Evolutionary conservation across 2,888 invertebrate genomes (phyloP).

Genomic region (Napeogenes inachia): DNA sequence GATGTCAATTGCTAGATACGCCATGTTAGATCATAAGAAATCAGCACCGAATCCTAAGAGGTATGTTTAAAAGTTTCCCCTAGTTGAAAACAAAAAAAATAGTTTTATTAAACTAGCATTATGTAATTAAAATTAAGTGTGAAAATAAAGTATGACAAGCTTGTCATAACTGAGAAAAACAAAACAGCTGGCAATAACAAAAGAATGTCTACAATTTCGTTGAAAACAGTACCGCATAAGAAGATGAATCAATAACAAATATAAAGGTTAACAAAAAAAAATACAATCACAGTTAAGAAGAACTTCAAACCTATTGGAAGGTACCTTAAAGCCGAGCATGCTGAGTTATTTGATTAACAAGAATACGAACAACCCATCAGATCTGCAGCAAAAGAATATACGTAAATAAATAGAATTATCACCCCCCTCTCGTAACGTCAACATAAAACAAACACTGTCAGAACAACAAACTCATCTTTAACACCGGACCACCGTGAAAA

Average conservation of each 20-base stretch:
- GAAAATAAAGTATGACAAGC: conserved; percentile 30
- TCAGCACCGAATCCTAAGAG: conserved; percentile 94
- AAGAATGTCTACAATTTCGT: conserved; percentile 23
- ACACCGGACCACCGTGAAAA: no score
- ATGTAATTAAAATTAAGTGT: background rate
- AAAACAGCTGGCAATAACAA: conserved; percentile 21
- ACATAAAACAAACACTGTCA: no score
- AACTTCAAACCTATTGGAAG: conserved; percentile 16
- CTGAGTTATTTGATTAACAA: conserved; percentile 12
- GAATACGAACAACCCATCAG: conserved; percentile 7
- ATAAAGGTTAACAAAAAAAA: background rate
- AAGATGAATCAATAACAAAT: conserved; percentile 13
- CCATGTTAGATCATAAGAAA: conserved; percentile 95
- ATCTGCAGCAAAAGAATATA: conserved; percentile 8
- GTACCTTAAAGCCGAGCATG: conserved; percentile 15
- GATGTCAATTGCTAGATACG: conserved; percentile 94
- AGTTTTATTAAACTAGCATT: no score
- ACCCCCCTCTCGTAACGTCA: no score
- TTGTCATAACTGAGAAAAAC: conserved; percentile 23
- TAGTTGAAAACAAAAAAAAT: no score
- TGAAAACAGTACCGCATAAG: conserved; percentile 22
- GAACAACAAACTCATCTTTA: no score
- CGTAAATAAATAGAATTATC: no score
- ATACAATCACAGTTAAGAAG: conserved; percentile 13
- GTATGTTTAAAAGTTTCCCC: conserved; percentile 54